A percentile compares a stretch with the other conserved stretches of the same genome.
phyloP scores from a whole-genome alignment of 2,888 invertebrate species.

The Chrysotoxum bicinctum region DNA sequence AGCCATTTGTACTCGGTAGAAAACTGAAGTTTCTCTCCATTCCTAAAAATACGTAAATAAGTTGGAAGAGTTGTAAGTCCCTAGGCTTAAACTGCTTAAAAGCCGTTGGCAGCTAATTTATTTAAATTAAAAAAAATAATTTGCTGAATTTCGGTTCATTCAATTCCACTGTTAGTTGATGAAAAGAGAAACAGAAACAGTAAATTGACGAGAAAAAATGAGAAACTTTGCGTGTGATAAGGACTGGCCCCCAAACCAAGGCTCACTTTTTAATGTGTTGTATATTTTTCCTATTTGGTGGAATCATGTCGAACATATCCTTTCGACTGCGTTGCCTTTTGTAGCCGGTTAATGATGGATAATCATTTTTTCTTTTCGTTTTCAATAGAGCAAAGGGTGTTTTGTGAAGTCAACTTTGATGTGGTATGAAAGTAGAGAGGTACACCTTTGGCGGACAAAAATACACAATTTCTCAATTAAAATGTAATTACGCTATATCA shows the following conservation, averaged over 20 bases:
- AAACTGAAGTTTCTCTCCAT: no score
- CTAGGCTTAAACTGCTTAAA: no score
- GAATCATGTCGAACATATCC: slow-evolving; percentile 57
- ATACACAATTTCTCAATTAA: slow-evolving; percentile 68
- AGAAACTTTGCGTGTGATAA: slow-evolving; percentile 63
- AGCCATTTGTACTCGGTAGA: no score
- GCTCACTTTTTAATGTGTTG: background rate
- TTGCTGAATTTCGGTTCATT: background rate
- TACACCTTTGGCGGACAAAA: background rate
- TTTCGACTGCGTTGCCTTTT: slow-evolving; percentile 41
- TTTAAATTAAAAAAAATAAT: no score
- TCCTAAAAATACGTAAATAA: no score
- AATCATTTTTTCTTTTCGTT: background rate
- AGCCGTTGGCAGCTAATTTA: no score
- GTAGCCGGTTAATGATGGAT: slow-evolving; percentile 38
- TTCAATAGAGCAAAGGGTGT: background rate
- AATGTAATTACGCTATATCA: slow-evolving; percentile 66
- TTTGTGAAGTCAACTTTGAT: background rate
- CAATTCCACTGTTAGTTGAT: background rate
- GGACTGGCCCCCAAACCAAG: slow-evolving; percentile 2
- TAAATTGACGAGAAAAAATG: slow-evolving; percentile 28
- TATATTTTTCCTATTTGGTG: slow-evolving; percentile 24
- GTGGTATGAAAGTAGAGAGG: background rate
- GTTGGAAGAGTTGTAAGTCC: no score
- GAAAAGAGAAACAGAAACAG: background rate